Evolutionary conservation across 1,140 invertebrate species (phyloP), one percentile per base, ranked within the genome.

Genomic region (Drosophila quadrilineata): DNA sequence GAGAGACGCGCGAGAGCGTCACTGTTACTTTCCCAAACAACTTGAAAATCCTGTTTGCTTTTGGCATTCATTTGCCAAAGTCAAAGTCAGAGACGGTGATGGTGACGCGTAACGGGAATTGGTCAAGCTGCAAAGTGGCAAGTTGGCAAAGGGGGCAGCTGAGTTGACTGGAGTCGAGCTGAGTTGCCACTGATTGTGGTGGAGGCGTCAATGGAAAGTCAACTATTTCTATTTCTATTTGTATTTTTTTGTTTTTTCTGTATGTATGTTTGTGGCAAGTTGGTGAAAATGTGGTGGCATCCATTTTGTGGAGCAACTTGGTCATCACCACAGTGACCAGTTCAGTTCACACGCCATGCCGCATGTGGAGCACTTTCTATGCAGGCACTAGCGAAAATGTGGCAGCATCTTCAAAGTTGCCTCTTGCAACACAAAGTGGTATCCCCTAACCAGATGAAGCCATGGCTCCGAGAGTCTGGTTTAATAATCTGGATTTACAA

Each of bases 31-130:
- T 67, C 58, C 64, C 64, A 67, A 67, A 67, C 69, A 79, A 79
- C 75, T 71, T 53, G 75, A 79, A 79, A 79, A 79, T 79, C 75
- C 75, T 79, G 75, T 77, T 77, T 68, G 43, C 64, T 60, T 41
- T 36, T 72, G 36, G 53, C 45, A 65, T 65, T 59, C 50, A 60
- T 66, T 40, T 71, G 56, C 64, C 52, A 62, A 71, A 63, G 56
- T 71, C 69, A 71, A 71, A 60, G 69, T 60, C 46, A 46, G 31
- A 17, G 24, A 26, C 45, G 19, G n/a, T 12, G n/a, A 22, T 14
- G 16, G 9, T 16, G 46, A 16, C 17, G 3, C 10, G n/a, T n/a
- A n/a, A n/a, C n/a, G n/a, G n/a, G n/a, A n/a, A n/a, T n/a, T n/a
- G n/a, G n/a, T n/a, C n/a, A n/a, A n/a, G n/a, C n/a, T n/a, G n/a